Evolutionary conservation across 2,797 vertebrate genomes (phyloP).

Genomic region (Phrynocephalus guinanensis): DNA sequence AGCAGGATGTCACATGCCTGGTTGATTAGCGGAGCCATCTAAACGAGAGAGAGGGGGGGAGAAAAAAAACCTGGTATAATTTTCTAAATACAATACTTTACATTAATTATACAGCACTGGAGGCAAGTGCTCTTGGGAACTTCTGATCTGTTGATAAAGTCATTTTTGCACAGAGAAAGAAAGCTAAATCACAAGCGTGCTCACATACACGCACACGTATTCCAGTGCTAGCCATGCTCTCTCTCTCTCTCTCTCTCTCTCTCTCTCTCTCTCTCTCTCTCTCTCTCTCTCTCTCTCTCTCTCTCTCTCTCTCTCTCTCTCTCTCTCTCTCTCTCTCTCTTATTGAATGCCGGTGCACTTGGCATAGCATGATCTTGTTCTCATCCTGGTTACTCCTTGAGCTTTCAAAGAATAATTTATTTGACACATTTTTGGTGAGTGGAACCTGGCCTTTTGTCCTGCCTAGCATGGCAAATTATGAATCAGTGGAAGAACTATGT

Average conservation of each 20-base stretch:
- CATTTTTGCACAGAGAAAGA: neutral
- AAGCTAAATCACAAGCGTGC: neutral
- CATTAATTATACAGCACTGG: conserved; percentile 28
- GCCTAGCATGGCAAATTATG: neutral
- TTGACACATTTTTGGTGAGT: neutral
- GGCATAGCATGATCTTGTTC: neutral
- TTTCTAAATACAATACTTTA: conserved; percentile 6
- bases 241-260: neutral
- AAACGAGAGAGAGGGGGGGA: conserved; percentile 39
- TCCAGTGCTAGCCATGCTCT: neutral
- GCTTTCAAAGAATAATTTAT: neutral
- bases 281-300: too few species aligned
- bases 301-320: neutral
- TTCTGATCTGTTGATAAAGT: conserved; percentile 12
- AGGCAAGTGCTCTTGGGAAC: neutral
- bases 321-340: too few species aligned
- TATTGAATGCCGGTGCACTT: neutral
- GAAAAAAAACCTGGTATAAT: conserved; percentile 37
- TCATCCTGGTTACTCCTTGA: neutral
- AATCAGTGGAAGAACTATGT: neutral
- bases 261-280: too few species aligned
- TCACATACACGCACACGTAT: neutral
- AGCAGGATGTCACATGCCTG: conserved; percentile 84
- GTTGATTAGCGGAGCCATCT: conserved; percentile 93
- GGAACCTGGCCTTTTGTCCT: neutral